Percentiles rank a stretch among this genome's conserved stretches.
Evolutionary conservation across 2,113 vertebrate genomes (phyloP).

Genomic region (Rutilus rutilus): DNA sequence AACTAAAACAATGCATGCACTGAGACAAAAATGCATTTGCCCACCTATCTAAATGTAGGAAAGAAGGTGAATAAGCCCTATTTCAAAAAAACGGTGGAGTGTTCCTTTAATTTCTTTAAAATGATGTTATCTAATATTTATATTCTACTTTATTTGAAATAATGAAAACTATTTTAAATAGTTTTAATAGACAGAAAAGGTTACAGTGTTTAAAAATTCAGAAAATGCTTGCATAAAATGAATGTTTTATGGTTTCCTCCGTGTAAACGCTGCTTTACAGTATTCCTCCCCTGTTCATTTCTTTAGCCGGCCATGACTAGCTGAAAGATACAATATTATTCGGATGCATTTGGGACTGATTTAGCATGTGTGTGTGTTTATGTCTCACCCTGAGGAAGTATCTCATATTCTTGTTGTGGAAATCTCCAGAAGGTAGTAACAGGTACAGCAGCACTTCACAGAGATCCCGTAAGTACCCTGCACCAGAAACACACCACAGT

Average conservation of each 20-base stretch:
- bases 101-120: background rate
- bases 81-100: too few relatives aligned
- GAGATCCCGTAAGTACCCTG: constrained; percentile 96
- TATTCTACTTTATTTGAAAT: background rate
- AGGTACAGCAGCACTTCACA: constrained; percentile 98
- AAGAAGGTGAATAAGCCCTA: too few relatives aligned
- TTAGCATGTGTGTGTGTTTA: background rate
- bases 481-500: constrained; percentile 31
- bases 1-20: too few relatives aligned
- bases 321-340: background rate
- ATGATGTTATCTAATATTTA: background rate
- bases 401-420: constrained; percentile 99
- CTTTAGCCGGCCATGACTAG: background rate
- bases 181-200: background rate
- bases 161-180: background rate
- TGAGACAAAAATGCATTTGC: too few relatives aligned
- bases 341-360: background rate
- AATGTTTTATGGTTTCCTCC: background rate
- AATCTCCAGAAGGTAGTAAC: constrained; percentile 99
- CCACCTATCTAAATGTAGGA: too few relatives aligned
- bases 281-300: background rate
- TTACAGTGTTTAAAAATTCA: background rate
- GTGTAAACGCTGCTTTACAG: background rate
- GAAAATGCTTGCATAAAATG: background rate
- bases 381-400: constrained; percentile 94